Evolutionary conservation across 2,888 invertebrate genomes (phyloP).

Genomic region (Euphydryas editha): DNA sequence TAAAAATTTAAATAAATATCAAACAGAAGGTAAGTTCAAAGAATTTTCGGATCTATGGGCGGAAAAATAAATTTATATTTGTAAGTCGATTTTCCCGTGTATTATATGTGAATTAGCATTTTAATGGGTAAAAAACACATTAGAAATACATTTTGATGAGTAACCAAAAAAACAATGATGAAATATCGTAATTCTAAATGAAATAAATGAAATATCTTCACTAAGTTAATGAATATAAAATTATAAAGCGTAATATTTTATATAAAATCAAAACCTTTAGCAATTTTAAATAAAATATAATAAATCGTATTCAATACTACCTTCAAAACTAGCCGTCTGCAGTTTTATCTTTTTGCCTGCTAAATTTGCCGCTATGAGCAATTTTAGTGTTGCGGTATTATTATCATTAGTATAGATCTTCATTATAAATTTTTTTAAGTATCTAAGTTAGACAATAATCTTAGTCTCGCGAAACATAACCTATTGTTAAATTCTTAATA

Average conservation of each 20-base stretch:
- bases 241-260: not conserved
- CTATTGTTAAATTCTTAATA: constrained; percentile 28
- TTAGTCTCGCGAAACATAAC: constrained; percentile 32
- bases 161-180: constrained; percentile 4
- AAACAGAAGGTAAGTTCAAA: no score
- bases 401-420: constrained; percentile 89
- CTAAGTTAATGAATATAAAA: not conserved
- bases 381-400: constrained; percentile 90
- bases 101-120: not conserved
- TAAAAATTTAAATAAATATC: no score
- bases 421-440: constrained; percentile 76
- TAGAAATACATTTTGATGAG: not conserved
- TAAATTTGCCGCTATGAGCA: constrained; percentile 87
- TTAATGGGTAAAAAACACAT: not conserved
- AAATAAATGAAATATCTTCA: not conserved
- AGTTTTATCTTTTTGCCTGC: constrained; percentile 83
- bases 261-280: not conserved
- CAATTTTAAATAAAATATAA: constrained; percentile 13
- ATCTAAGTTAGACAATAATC: constrained; percentile 28
- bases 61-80: no score
- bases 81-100: not conserved
- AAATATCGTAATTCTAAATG: not conserved
- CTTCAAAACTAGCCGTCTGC: constrained; percentile 84
- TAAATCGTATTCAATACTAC: constrained; percentile 64
- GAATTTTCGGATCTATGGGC: no score